Base-by-base conservation (phyloP, 2,113 vertebrate species). In the Semicossyphus pulcher region DNA sequence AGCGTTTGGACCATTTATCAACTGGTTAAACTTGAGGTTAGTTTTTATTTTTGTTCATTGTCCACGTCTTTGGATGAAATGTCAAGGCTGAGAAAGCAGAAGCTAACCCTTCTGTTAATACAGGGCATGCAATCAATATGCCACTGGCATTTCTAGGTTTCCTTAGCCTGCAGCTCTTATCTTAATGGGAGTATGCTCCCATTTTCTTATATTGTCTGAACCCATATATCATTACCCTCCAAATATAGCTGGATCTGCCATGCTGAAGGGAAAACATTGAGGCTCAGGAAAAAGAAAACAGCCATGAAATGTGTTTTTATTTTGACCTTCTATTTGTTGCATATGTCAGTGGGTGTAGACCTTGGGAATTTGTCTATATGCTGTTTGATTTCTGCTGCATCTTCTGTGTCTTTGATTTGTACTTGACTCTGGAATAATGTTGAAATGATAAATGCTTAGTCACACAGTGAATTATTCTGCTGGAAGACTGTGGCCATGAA, bases 161-260 rank as follows among this genome's bases (percentile, higher is more conserved):
- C 78, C 82, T 88, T 83, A 72, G 85, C 83, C 89, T 85, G 85
- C 76, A 86, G 81, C 51, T 69, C 72, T 86, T 88, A 87, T 92
- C 90, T 92, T 89, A 92, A 91, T 89, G 81, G 86, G 58, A 85
- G 74, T 81, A 63, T 73, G 72, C 81, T 88, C 86, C 87, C 81
- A 82, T 92, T 91, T 88, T 80, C 61, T 87, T 91, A 89, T 88
- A 92, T 78, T 86, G 79, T 86, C 76, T 76, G 80, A 81, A 88
- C 74, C 83, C 83, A 90, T 92, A 89, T 92, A 93, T 93, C 90
- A 93, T 89, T 92, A 88, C 80, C 79, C 67, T 79, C 77, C 78
- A 90, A 92, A 90, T 84, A 84, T 77, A 77, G 70, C 78, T 36
- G 66, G 64, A 78, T 86, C 65, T 76, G 57, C 80, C 59, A 67